phyloP scores from a whole-genome alignment of 92 coral and sea anemone species.

The Epizoanthus ramosus region DNA sequence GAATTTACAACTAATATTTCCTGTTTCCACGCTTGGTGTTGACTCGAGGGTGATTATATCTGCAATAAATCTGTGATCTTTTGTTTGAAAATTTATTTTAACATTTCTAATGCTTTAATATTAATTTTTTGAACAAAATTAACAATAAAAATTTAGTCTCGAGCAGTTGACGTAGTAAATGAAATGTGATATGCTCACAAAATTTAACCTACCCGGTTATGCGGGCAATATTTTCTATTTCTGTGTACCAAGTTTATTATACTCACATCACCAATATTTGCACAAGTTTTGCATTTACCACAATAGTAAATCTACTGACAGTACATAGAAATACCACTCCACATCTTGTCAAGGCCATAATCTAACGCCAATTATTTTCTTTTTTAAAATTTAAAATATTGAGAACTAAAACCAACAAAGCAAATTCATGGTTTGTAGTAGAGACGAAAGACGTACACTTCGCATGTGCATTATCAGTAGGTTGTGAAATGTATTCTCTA shows the following conservation, averaged over 20 bases:
- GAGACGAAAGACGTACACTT: background rate
- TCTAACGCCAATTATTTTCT: background rate
- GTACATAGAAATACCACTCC: background rate
- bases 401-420: background rate
- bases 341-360: background rate
- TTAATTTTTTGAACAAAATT: background rate
- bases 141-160: background rate
- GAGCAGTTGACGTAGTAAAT: background rate
- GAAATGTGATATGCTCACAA: background rate
- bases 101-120: background rate
- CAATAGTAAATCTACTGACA: background rate
- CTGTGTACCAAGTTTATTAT: slow-evolving; percentile 10
- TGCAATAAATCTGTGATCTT: background rate
- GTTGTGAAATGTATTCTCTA: background rate
- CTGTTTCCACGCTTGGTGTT: background rate
- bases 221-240: background rate
- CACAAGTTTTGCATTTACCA: background rate
- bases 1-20: background rate
- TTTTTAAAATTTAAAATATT: background rate
- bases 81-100: background rate
- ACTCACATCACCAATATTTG: background rate
- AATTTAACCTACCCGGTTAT: background rate
- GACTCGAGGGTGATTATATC: background rate
- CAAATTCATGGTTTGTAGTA: background rate
- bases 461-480: background rate